phyloP scores from a whole-genome alignment of 1,140 invertebrate species.

The Drosophila sproati region DNA sequence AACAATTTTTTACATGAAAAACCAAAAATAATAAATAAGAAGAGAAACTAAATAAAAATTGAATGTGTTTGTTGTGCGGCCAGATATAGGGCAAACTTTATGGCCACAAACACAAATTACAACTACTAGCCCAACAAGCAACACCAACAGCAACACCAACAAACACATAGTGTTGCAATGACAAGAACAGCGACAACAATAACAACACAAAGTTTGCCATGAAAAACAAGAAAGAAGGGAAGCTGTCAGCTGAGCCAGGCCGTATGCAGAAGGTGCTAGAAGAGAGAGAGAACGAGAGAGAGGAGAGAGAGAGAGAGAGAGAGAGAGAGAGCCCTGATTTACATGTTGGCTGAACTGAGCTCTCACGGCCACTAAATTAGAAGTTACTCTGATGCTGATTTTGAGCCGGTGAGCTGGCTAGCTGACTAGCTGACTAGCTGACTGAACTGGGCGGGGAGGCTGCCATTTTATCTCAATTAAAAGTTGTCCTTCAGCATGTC shows the following conservation, averaged over 20 bases:
- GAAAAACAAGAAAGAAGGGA: slow-evolving; percentile 63
- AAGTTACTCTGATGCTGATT: slow-evolving; percentile 81
- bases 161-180: slow-evolving; percentile 3
- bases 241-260: slow-evolving; percentile 23
- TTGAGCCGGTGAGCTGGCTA: slow-evolving; percentile 39
- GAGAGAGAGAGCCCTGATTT: slow-evolving; percentile 72
- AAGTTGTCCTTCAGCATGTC: slow-evolving; percentile 81
- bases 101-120: slow-evolving; percentile 80
- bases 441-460: slow-evolving; percentile 13
- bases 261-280: slow-evolving; percentile 55
- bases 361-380: slow-evolving; percentile 81
- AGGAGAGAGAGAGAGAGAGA: not conserved
- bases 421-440: not conserved
- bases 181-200: slow-evolving; percentile 36
- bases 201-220: slow-evolving; percentile 67
- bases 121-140: slow-evolving; percentile 53
- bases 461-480: slow-evolving; percentile 82
- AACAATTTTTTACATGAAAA: slow-evolving; percentile 20
- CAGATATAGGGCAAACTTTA: slow-evolving; percentile 65
- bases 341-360: slow-evolving; percentile 70
- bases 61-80: slow-evolving; percentile 68
- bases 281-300: not conserved
- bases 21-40: slow-evolving; percentile 41
- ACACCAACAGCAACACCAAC: slow-evolving; percentile 36
- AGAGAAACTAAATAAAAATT: slow-evolving; percentile 42